Percentiles rank a stretch among this genome's conserved stretches.
Evolutionary conservation across 2,113 vertebrate species (phyloP).

Genomic region (Lichenostomus cassidix): DNA sequence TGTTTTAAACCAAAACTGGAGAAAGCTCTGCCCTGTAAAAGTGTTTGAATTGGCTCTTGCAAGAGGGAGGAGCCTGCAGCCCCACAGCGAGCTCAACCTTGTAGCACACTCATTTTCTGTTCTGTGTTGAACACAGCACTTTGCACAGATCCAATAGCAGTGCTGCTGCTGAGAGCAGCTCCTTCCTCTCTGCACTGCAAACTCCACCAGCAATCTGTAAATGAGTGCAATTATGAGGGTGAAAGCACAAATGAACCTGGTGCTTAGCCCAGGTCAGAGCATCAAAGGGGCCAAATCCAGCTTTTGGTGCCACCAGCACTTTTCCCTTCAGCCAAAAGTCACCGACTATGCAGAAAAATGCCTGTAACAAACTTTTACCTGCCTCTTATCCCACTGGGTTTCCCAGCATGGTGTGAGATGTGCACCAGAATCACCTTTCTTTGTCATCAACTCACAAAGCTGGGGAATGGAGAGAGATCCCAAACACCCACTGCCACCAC

Average conservation of each 20-base stretch:
- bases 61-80: background rate
- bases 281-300: background rate
- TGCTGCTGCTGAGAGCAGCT: accelerated
- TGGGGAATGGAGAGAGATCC: background rate
- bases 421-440: background rate
- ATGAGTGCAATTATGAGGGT: background rate
- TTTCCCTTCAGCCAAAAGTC: background rate
- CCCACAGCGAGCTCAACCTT: background rate
- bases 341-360: background rate
- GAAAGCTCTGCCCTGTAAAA: background rate
- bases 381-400: background rate
- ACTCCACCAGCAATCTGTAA: background rate
- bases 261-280: background rate
- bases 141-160: background rate
- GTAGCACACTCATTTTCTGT: background rate
- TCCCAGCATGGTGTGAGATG: too few relatives aligned
- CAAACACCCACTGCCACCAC: background rate
- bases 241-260: background rate
- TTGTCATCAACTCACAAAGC: accelerated
- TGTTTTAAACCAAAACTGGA: background rate
- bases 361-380: background rate
- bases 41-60: constrained; percentile 11
- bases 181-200: background rate
- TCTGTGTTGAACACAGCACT: background rate
- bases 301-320: background rate